Evolutionary conservation across 2,888 invertebrate species (phyloP), one percentile per base, ranked within the genome.

Genomic region (Acleris holmiana): DNA sequence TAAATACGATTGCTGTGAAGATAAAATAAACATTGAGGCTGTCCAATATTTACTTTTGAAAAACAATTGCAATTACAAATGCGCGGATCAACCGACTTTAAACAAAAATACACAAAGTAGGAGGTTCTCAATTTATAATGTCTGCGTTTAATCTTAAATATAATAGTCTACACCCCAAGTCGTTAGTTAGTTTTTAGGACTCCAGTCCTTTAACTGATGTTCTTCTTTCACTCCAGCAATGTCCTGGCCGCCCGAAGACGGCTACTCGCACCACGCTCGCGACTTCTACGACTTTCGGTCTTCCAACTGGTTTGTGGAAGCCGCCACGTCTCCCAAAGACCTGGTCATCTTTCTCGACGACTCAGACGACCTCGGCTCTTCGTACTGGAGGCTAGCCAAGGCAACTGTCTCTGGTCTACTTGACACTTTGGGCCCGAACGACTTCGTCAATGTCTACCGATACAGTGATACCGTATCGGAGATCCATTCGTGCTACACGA

Each of bases 261-360:
- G 95, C 57, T 94, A 95, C 72, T 96, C 97, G 57, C 93, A 96
- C 76, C 97, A 96, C 80, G 96, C 94, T 72, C 94, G 96, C 63
- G 95, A 95, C 71, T 95, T 99, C 78, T 98, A 98, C 92, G 99
- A 99, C 91, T 99, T 98, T 82, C 95, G 99, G 41, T 95, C 97
- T 13, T 96, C 98, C 50, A 96, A 97, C 76, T 99, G 99, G 99
- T 99, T 99, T 87, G 97, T 99, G 13, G 97, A 98, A 75, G 99
- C 99, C 0, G 99, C 99, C 15, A 98, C 98, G 6, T 98, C 98
- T 67, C 98, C 99, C 0, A 99, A 99, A 87, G 99, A 99, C 88
- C 94, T 99, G 77, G 96, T 99, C 69, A 98, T 99, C 72, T 93
- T 99, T 59, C 89, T 99, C 61, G 99, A 99, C 82, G 95, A 96